Evolutionary conservation across 64 coral and sea anemone genomes (phyloP).

Genomic region (Cladopsammia gracilis): DNA sequence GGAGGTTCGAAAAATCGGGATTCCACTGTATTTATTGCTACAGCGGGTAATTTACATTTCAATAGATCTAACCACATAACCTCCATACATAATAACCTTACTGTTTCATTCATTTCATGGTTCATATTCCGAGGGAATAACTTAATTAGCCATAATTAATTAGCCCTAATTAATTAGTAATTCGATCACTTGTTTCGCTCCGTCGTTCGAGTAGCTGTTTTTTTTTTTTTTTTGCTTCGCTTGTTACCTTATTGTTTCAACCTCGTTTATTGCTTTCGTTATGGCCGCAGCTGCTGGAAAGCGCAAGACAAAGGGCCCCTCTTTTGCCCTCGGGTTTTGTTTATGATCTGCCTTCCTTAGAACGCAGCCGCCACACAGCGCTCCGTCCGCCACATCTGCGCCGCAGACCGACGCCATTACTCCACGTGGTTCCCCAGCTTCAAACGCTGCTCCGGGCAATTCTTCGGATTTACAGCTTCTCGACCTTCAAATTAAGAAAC

Average conservation of each 20-base stretch:
- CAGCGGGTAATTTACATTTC: too few species aligned
- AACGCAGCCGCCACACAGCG: not conserved
- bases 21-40: too few species aligned
- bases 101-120: too few species aligned
- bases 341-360: not conserved
- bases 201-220: not conserved
- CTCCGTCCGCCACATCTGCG: not conserved
- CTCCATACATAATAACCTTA: too few species aligned
- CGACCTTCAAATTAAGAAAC: not conserved
- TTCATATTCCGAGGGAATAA: constrained; percentile 1
- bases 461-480: not conserved
- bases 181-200: not conserved
- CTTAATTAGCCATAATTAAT: not conserved
- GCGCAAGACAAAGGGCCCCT: not conserved
- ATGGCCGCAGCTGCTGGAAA: constrained; percentile 1
- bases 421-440: not conserved
- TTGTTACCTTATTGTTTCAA: not conserved
- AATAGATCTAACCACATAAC: too few species aligned
- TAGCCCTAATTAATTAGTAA: not conserved
- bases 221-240: too few species aligned
- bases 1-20: too few species aligned
- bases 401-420: not conserved
- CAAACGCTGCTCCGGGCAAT: not conserved
- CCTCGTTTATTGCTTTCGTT: not conserved
- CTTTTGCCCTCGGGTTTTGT: not conserved